Evolutionary conservation across 2,113 vertebrate genomes (phyloP).

Genomic region (Brevimyrus niger): DNA sequence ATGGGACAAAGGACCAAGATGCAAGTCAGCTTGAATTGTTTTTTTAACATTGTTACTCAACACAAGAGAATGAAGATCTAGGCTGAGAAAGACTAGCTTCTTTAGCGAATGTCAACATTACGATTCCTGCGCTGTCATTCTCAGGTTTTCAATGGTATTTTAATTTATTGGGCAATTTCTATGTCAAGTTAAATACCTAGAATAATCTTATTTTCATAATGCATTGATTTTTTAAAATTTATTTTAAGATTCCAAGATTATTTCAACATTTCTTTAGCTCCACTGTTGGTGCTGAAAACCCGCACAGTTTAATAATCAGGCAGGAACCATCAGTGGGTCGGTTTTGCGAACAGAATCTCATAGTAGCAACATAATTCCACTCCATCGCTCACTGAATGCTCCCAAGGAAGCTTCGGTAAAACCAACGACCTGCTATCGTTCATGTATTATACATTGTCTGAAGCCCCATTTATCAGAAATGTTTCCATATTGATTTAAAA

Average conservation of each 20-base stretch:
- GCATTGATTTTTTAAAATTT: neutral
- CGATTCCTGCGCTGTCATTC: neutral
- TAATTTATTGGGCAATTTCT: neutral
- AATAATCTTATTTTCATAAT: neutral
- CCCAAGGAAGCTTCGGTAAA: neutral
- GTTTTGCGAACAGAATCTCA: neutral
- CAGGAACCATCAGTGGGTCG: neutral
- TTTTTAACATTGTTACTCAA: neutral
- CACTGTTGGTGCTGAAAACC: neutral
- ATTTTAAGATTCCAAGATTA: neutral
- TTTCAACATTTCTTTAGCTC: neutral
- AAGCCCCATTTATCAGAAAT: conserved; percentile 20
- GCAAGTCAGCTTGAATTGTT: neutral
- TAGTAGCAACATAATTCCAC: neutral
- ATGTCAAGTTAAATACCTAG: neutral
- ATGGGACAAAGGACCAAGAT: neutral
- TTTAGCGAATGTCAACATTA: neutral
- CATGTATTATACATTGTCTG: conserved; percentile 10
- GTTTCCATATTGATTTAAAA: conserved; percentile 18
- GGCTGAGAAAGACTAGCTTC: neutral
- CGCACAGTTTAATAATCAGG: neutral
- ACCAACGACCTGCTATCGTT: neutral
- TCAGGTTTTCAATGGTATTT: neutral
- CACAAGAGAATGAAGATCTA: neutral
- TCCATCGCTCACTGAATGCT: neutral